Evolutionary conservation across 1,140 invertebrate species (phyloP).

Genomic region (Solen grandis): DNA sequence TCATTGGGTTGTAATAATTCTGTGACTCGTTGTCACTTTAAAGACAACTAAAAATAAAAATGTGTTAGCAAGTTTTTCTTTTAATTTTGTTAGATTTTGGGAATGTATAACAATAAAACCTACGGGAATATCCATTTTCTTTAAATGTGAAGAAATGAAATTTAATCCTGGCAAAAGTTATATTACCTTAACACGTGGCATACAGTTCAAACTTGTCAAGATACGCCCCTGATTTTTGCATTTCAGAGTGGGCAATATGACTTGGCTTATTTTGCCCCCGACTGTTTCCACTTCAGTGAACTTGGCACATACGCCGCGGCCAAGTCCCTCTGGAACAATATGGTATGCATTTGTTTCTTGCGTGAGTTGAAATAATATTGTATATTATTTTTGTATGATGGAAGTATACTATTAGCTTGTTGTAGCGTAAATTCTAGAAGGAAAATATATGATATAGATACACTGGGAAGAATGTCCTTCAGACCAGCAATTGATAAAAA

Average conservation of each 20-base stretch:
- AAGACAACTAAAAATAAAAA: no score
- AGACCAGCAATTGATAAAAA: background rate
- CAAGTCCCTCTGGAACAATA: conserved; percentile 73
- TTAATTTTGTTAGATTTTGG: no score
- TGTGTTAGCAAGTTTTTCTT: no score
- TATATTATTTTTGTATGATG: background rate
- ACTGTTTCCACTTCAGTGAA: conserved; percentile 88
- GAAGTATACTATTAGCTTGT: background rate
- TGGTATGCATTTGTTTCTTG: conserved; percentile 56
- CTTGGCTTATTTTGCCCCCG: conserved; percentile 84
- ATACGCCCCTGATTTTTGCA: conserved; percentile 61
- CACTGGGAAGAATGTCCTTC: background rate
- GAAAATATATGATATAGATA: background rate
- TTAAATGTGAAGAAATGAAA: no score
- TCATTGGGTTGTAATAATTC: no score
- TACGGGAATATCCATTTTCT: no score
- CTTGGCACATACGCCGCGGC: conserved; percentile 83
- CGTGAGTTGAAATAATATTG: background rate
- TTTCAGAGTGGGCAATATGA: conserved; percentile 78
- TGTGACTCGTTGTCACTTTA: no score
- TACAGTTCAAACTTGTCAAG: conserved; percentile 2
- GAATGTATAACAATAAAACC: no score
- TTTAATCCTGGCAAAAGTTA: no score
- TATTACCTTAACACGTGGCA: no score
- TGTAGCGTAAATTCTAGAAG: background rate